Conservation (phyloP, 1,140 invertebrate species). For the Tetramorium parvispinum region DNA sequence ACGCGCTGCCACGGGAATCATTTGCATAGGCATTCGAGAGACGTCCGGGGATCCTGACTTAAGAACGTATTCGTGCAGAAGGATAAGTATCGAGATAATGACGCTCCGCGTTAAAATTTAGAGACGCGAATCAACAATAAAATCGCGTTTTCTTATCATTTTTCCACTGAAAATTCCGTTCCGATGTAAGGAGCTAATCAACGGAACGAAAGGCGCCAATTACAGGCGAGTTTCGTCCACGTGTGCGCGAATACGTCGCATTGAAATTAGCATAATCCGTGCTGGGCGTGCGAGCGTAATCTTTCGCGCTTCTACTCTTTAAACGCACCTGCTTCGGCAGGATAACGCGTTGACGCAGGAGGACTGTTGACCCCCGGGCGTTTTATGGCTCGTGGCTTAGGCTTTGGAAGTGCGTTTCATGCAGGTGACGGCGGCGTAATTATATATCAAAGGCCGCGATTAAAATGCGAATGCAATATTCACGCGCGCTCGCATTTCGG, state of each 20-base stretch:
- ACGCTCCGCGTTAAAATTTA: background rate
- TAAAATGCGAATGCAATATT: slow-evolving; percentile 53
- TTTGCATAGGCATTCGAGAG: background rate
- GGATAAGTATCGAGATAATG: background rate
- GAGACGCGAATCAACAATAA: too few relatives aligned
- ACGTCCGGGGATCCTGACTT: background rate
- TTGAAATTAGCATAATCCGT: slow-evolving; percentile 15
- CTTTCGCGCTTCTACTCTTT: slow-evolving; percentile 6
- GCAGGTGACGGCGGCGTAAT: slow-evolving; percentile 47
- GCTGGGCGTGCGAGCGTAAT: slow-evolving; percentile 3
- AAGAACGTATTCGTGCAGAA: background rate
- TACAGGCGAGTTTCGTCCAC: background rate
- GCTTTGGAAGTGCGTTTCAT: background rate
- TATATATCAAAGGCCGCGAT: slow-evolving; percentile 36
- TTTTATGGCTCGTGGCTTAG: slow-evolving; percentile 36
- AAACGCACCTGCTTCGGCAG: slow-evolving; percentile 17
- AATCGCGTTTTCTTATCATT: background rate
- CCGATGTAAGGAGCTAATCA: background rate
- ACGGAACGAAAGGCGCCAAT: background rate
- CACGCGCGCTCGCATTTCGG: background rate
- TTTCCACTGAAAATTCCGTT: background rate
- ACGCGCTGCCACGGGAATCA: background rate
- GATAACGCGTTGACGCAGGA: background rate
- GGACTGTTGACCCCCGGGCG: slow-evolving; percentile 7
- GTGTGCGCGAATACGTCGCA: background rate